phyloP scores from a whole-genome alignment of 2,113 vertebrate genomes.

The Fukomys damarensis region DNA sequence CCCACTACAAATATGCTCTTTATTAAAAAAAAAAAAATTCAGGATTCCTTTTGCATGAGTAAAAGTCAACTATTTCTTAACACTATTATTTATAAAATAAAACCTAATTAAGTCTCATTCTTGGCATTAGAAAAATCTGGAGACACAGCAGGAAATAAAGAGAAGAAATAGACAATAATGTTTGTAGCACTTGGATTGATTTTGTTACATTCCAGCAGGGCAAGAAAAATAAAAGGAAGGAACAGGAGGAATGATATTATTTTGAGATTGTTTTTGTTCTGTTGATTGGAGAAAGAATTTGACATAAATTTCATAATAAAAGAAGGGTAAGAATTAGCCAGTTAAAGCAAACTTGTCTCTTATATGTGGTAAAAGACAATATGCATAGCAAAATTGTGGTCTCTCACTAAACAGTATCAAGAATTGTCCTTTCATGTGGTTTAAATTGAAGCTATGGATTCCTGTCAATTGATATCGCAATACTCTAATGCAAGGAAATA shows the following conservation, averaged over 20 bases:
- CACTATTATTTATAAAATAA: not conserved
- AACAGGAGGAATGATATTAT: conserved; percentile 5
- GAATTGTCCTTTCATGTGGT: not conserved
- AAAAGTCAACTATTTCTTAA: not conserved
- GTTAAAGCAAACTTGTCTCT: not conserved
- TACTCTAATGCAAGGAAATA: not conserved
- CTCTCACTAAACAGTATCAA: not conserved
- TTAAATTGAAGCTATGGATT: not conserved
- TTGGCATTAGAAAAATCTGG: conserved; percentile 34
- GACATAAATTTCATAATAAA: not conserved
- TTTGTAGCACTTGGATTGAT: conserved; percentile 58
- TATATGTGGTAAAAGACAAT: not conserved
- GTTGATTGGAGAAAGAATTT: not conserved
- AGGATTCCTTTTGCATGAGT: not conserved
- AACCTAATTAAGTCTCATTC: not conserved
- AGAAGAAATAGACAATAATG: conserved; percentile 12
- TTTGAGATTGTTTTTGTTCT: conserved; percentile 36
- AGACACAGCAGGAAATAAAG: conserved; percentile 28
- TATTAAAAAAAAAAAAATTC: not conserved
- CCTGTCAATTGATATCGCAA: not conserved
- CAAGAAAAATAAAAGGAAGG: conserved; percentile 47
- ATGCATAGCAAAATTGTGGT: not conserved
- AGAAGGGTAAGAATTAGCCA: not conserved
- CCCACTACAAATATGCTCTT: not conserved
- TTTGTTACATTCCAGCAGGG: conserved; percentile 36